Conservation (phyloP, 1,140 invertebrate genomes). For the Leptinotarsa defecta region DNA sequence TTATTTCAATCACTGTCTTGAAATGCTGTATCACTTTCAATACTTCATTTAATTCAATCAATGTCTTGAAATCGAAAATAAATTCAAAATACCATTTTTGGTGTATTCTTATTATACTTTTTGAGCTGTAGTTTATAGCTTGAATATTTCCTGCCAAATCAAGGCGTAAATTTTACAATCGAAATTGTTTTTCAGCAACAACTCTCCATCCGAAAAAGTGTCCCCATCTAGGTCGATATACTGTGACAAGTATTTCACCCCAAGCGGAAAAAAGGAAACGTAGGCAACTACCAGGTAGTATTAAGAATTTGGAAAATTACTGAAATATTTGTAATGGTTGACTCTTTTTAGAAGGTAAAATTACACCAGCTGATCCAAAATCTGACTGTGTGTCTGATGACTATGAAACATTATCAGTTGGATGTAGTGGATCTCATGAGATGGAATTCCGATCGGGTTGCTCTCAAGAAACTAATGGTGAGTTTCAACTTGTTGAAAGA, state of each 20-base stretch:
- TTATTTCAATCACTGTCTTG: too few species aligned
- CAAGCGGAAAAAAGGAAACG: constrained; percentile 44
- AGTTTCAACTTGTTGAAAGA: constrained; percentile 15
- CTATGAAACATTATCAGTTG: constrained; percentile 67
- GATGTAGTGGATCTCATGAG: constrained; percentile 66
- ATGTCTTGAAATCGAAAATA: too few species aligned
- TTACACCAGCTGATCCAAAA: constrained; percentile 30
- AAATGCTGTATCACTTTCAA: too few species aligned
- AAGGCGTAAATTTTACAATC: too few species aligned
- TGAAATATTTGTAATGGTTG: constrained; percentile 1
- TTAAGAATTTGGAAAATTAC: not conserved
- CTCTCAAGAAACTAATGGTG: constrained; percentile 47
- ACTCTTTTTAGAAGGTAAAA: constrained; percentile 37
- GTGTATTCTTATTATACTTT: too few species aligned
- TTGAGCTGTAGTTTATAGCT: too few species aligned
- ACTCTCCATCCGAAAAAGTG: constrained; percentile 67
- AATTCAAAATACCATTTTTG: too few species aligned
- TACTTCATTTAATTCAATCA: too few species aligned
- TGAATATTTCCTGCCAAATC: too few species aligned
- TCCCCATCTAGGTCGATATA: constrained; percentile 71
- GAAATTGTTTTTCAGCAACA: constrained; percentile 62
- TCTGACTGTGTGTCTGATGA: constrained; percentile 56
- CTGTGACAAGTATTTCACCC: constrained; percentile 60
- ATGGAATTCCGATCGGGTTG: constrained; percentile 74
- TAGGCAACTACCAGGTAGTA: constrained; percentile 48